Percentiles rank a stretch among this genome's conserved stretches.
These are phyloP conservation scores for Sebastes taczanowskii DNA, from an alignment of 2,797 vertebrate genomes.

Conservation along the genomic window DNA sequence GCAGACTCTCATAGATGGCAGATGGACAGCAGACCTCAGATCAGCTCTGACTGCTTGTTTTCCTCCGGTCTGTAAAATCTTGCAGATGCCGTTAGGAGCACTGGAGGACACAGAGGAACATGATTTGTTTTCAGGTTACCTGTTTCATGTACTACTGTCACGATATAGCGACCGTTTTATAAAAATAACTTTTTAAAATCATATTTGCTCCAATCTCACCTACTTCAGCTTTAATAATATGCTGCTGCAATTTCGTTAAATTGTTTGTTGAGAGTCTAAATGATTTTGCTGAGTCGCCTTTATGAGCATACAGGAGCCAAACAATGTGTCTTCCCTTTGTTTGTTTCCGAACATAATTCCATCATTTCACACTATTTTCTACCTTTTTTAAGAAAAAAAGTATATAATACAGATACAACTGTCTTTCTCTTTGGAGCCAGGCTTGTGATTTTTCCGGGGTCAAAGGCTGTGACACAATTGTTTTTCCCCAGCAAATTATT, in stretches of 20 bases:
- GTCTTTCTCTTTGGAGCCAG: not conserved
- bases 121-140: too few relatives aligned
- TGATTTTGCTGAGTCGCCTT: not conserved
- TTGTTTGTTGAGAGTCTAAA: not conserved
- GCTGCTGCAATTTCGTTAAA: not conserved
- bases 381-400: not conserved
- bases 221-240: not conserved
- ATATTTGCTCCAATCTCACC: too few relatives aligned
- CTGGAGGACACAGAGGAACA: too few relatives aligned
- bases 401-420: not conserved
- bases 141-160: too few relatives aligned
- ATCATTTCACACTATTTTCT: not conserved
- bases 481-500: slow-evolving; percentile 30
- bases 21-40: too few relatives aligned
- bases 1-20: too few relatives aligned
- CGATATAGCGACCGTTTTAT: too few relatives aligned
- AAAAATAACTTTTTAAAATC: too few relatives aligned
- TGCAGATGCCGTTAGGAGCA: too few relatives aligned
- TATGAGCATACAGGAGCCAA: slow-evolving; percentile 2
- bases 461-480: slow-evolving; percentile 15
- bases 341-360: not conserved
- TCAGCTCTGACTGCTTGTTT: too few relatives aligned
- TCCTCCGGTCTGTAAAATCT: too few relatives aligned
- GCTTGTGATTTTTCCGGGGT: not conserved
- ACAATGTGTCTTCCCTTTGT: not conserved